A percentile compares a stretch with the other conserved stretches of the same genome.
These are phyloP conservation scores for Lagorchestes hirsutus DNA, from an alignment of 2,797 vertebrate genomes.

Conservation along the genomic window DNA sequence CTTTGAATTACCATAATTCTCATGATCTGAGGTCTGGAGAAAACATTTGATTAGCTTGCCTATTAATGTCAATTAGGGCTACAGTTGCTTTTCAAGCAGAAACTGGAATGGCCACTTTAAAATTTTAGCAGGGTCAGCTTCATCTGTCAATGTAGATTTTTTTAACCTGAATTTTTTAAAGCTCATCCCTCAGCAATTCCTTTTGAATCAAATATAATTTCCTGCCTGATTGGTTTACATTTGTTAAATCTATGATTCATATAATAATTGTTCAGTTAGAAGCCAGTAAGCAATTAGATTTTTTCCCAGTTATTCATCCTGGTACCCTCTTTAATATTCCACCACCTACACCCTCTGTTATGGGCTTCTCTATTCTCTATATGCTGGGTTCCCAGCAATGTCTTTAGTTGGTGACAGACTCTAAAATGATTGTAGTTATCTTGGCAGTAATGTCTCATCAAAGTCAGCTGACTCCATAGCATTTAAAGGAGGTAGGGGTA, in stretches of 20 bases:
- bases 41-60: not conserved
- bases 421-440: not conserved
- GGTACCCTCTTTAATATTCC: constrained; percentile 59
- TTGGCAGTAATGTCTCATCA: constrained; percentile 9
- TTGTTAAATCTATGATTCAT: not conserved
- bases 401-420: constrained; percentile 19
- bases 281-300: constrained; percentile 7
- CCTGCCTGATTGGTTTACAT: constrained; percentile 24
- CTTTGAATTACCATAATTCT: not conserved
- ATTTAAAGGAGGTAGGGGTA: not conserved
- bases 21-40: not conserved
- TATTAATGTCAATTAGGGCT: not conserved
- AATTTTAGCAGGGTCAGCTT: constrained; percentile 31
- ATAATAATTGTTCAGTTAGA: constrained; percentile 8
- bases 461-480: not conserved
- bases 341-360: not conserved
- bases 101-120: constrained; percentile 22
- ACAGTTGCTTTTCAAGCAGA: not conserved
- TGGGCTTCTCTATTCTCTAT: constrained; percentile 1
- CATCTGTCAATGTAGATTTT: constrained; percentile 27
- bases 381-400: not conserved
- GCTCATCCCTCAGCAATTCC: not conserved
- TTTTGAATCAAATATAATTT: constrained; percentile 9
- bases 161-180: constrained; percentile 16
- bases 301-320: constrained; percentile 42